These are phyloP conservation scores for Aplysia californica DNA, from an alignment of 1,140 invertebrate species.

Conservation along the genomic window DNA sequence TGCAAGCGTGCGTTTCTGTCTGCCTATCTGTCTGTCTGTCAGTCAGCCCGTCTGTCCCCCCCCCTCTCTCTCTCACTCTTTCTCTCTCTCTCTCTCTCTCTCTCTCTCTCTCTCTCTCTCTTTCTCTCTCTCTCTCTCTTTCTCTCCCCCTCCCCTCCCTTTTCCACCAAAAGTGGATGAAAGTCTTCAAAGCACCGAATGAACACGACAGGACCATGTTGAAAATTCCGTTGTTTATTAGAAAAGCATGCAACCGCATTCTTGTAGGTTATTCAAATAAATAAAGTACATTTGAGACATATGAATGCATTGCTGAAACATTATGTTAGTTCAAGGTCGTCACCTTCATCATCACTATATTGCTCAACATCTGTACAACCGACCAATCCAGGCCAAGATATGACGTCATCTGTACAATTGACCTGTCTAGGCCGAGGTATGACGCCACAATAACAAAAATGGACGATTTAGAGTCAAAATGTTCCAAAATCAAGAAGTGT, in stretches of 20 bases:
- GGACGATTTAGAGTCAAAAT: too few relatives aligned
- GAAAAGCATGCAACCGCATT: background rate
- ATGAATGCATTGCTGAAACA: background rate
- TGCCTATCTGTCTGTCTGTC: conserved; percentile 27
- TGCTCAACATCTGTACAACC: too few relatives aligned
- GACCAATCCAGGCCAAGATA: too few relatives aligned
- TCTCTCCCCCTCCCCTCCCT: background rate
- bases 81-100: conserved; percentile 14
- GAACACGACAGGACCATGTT: background rate
- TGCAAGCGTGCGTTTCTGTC: too few relatives aligned
- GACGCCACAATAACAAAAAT: too few relatives aligned
- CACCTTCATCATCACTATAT: too few relatives aligned
- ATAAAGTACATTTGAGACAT: background rate
- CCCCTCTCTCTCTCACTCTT: conserved; percentile 34
- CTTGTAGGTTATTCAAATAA: background rate
- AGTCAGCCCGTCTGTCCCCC: conserved; percentile 28
- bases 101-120: background rate
- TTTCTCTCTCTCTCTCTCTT: background rate
- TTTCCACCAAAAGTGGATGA: too few relatives aligned
- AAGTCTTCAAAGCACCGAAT: too few relatives aligned
- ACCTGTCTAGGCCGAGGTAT: too few relatives aligned
- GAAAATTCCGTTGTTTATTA: background rate
- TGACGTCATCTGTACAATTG: too few relatives aligned
- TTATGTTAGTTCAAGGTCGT: too few relatives aligned
- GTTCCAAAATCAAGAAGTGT: too few relatives aligned